phyloP scores from a whole-genome alignment of 2,113 vertebrate species.

The Ptilonorhynchus violaceus region DNA sequence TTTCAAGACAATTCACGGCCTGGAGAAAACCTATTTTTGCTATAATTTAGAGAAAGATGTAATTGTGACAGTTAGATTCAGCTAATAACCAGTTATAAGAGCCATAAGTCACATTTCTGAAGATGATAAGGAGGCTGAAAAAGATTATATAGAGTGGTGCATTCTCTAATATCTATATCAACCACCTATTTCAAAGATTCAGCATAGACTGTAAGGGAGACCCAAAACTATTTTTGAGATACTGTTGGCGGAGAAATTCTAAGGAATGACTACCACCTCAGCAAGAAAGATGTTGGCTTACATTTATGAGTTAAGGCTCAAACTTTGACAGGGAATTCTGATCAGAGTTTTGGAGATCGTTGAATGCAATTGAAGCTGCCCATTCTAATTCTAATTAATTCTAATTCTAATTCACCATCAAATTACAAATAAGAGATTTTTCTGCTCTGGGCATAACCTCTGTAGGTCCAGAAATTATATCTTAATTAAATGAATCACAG shows the following conservation, averaged over 20 bases:
- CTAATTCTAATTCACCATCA: not conserved
- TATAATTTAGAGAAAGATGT: not conserved
- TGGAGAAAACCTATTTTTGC: not conserved
- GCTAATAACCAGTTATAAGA: not conserved
- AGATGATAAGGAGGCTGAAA: not conserved
- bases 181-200: not conserved
- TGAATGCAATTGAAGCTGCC: not conserved
- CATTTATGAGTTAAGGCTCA: not conserved
- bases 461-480: not conserved
- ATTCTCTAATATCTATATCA: not conserved
- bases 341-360: not conserved
- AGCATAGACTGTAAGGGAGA: not conserved
- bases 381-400: not conserved
- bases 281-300: not conserved
- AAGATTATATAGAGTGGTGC: not conserved
- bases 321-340: not conserved
- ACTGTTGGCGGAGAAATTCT: not conserved
- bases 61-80: constrained; percentile 6
- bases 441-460: not conserved
- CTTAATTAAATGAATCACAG: not conserved
- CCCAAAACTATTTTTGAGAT: not conserved
- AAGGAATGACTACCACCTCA: not conserved
- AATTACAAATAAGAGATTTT: not conserved
- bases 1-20: not conserved
- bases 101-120: not conserved